Evolutionary conservation across 1,140 invertebrate species (phyloP).

Genomic region (Trachelipus rathkii): DNA sequence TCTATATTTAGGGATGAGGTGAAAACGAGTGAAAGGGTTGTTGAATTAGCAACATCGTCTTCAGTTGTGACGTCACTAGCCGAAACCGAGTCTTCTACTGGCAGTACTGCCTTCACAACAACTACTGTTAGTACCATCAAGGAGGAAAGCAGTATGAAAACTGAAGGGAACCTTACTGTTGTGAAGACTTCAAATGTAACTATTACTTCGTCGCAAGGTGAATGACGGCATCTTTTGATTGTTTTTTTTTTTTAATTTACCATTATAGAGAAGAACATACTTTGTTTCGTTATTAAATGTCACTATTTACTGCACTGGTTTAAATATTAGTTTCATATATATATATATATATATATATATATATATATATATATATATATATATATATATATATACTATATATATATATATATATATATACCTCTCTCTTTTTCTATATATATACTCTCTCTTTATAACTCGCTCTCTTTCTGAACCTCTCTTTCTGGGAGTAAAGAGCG

Average conservation of each 20-base stretch:
- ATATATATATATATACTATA: not conserved
- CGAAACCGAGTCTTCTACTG: slow-evolving; percentile 29
- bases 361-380: not conserved
- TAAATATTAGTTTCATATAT: slow-evolving; percentile 17
- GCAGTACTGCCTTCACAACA: slow-evolving; percentile 1
- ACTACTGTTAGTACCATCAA: slow-evolving; percentile 23
- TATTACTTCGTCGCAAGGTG: slow-evolving; percentile 17
- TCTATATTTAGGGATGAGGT: slow-evolving; percentile 31
- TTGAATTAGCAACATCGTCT: slow-evolving; percentile 26
- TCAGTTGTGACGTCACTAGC: not conserved
- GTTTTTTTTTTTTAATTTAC: no score
- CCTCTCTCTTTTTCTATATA: no score
- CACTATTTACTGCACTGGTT: no score
- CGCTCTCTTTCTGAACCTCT: not conserved
- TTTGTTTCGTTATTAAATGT: no score
- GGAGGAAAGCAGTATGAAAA: slow-evolving; percentile 17
- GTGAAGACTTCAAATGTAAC: slow-evolving; percentile 32
- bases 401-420: not conserved
- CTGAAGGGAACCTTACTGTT: slow-evolving; percentile 21
- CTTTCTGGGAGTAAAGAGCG: no score
- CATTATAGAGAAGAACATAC: no score
- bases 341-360: slow-evolving; percentile 6
- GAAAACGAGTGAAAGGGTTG: slow-evolving; percentile 40
- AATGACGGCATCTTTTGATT: no score
- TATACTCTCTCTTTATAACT: not conserved